A percentile compares a stretch with the other conserved stretches of the same genome.
These are phyloP conservation scores for Chymomyza costata DNA, from an alignment of 1,140 invertebrate genomes.

Conservation along the genomic window DNA sequence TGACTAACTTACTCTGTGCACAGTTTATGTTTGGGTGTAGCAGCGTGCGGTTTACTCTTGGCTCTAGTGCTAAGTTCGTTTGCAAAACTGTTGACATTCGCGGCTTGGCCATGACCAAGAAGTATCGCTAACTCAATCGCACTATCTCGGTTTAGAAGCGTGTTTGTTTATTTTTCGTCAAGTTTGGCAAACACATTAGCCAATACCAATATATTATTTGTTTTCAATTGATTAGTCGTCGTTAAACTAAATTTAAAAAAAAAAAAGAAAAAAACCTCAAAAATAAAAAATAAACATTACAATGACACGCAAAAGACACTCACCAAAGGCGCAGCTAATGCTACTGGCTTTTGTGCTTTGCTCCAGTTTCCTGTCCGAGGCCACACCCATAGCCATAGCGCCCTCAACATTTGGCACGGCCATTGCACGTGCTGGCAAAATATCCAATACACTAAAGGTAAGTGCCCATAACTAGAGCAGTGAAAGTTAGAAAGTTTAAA, in stretches of 20 bases:
- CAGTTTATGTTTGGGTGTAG: constrained; percentile 17
- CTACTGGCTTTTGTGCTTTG: constrained; percentile 29
- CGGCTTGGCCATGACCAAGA: constrained; percentile 66
- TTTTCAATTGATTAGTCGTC: constrained; percentile 43
- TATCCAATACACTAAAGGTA: constrained; percentile 78
- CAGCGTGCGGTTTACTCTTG: constrained; percentile 21
- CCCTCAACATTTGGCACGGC: constrained; percentile 79
- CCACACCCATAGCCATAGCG: constrained; percentile 75
- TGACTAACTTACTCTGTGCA: constrained; percentile 22
- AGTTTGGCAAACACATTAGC: constrained; percentile 46
- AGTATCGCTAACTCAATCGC: constrained; percentile 41
- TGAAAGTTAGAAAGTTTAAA: too few species aligned
- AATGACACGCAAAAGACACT: constrained; percentile 42
- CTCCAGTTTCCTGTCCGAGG: constrained; percentile 24
- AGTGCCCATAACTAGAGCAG: too few species aligned
- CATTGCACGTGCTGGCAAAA: constrained; percentile 77
- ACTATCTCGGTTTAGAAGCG: constrained; percentile 46
- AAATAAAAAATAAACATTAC: constrained; percentile 4
- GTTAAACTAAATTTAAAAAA: not conserved
- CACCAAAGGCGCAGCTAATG: constrained; percentile 20
- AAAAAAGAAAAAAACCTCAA: not conserved
- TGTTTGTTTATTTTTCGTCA: constrained; percentile 19
- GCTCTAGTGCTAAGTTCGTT: not conserved
- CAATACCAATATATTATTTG: constrained; percentile 55
- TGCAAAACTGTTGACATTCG: constrained; percentile 60